Evolutionary conservation across 2,113 vertebrate genomes (phyloP), one percentile per base, ranked within the genome.

Genomic region (Physeter macrocephalus): DNA sequence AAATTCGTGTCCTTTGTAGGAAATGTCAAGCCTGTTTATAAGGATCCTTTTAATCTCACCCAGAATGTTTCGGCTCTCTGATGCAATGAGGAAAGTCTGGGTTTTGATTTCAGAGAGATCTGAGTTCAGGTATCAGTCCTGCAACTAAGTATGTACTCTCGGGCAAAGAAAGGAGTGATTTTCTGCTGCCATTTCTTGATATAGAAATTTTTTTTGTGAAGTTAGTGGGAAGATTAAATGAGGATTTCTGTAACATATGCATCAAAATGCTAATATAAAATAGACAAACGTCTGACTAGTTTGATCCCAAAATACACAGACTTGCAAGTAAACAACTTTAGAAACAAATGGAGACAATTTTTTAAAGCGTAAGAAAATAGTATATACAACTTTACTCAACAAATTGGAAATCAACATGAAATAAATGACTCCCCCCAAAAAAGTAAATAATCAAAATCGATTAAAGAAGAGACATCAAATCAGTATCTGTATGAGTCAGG

Each of bases 1-100:
- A 95, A 96, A 95, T 93, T 69, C 78, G 1, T 36, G 46, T 88
- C 94, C 96, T 96, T 91, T 80, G 69, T 80, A 92, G 92, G 78
- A 97, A 97, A 97, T 93, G 90, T 90, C 96, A 97, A 77, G 88
- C 8, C 87, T 90, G 5, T 85, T 66, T 52, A 27, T 52, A 59
- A 80, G 18, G 62, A 95, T 86, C 89, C 78, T 74, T 57, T 80
- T 92, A 62, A 87, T 95, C 87, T 90, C 23, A 25, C n/a, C 46
- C 61, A 2, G 20, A 61, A 49, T 12, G 7, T n/a, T 69, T 36
- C 13, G 46, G 77, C 25, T 94, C 15, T 72, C 36, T 41, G 29
- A 93, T 18, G 84, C 43, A 3, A 18, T 6, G 43, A 29, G 6
- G 31, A 31, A 78, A 61, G 15, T 17, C 18, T 5, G 8, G 57